phyloP scores from a whole-genome alignment of 2,888 invertebrate genomes.

The Operophtera brumata region DNA sequence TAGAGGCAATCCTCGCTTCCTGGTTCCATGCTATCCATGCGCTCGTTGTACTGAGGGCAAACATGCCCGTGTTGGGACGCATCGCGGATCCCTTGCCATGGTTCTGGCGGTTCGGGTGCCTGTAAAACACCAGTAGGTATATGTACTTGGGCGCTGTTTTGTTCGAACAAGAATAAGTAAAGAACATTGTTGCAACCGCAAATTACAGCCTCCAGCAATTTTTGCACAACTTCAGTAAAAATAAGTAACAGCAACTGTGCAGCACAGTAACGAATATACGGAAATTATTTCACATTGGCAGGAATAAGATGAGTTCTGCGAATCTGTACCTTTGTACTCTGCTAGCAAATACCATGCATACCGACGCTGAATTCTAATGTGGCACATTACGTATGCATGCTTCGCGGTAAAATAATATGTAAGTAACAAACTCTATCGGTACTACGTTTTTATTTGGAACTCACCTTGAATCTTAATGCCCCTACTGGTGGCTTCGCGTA shows the following conservation, averaged over 20 bases:
- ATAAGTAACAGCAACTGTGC: no score
- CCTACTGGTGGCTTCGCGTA: conserved; percentile 82
- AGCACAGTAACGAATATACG: no score
- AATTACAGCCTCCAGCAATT: neutral
- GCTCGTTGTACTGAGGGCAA: conserved; percentile 73
- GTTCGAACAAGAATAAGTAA: neutral
- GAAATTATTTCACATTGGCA: neutral
- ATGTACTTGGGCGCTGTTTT: no score
- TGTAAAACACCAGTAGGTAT: conserved; percentile 29
- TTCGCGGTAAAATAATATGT: conserved; percentile 43
- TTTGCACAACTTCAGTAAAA: no score
- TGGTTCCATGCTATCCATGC: conserved; percentile 69
- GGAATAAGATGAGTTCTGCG: conserved; percentile 12
- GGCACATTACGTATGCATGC: conserved; percentile 38
- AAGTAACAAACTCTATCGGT: conserved; percentile 37
- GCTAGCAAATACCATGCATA: conserved; percentile 33
- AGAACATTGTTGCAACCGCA: neutral
- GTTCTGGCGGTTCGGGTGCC: conserved; percentile 67
- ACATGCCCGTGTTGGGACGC: conserved; percentile 66
- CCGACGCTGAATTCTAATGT: conserved; percentile 45
- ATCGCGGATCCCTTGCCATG: conserved; percentile 65
- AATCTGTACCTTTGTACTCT: conserved; percentile 29
- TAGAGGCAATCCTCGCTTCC: conserved; percentile 85
- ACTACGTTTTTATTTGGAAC: conserved; percentile 41
- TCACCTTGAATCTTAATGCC: conserved; percentile 81